Evolutionary conservation across 2,888 invertebrate genomes (phyloP), one percentile per base, ranked within the genome.

Genomic region (Odontocolon sp.): DNA sequence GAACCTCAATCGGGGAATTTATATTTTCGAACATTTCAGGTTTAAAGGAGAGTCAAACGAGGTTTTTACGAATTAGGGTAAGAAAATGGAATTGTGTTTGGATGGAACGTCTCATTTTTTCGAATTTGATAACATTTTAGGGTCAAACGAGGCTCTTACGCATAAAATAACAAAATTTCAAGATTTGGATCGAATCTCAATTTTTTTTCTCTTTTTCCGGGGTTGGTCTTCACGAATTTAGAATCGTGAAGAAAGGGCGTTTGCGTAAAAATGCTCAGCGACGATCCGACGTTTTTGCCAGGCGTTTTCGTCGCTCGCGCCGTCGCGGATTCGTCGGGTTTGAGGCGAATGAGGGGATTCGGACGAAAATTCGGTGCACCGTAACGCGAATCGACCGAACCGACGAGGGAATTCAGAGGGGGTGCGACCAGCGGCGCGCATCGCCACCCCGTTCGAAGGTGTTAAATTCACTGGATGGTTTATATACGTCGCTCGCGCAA

Each of bases 381-480:
- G 47, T 63, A 36, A 33, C 21, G 9, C 31, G 42, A 42, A 69
- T 64, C 57, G 68, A 74, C 68, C 31, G 36, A 56, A 23, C 42
- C 40, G 52, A 40, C 50, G 50, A 47, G 57, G 57, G 75, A 57
- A 63, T 36, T 52, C 52, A 23, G 33, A 45, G 36, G 45, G 59
- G 52, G 52, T 63, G 70, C 50, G 59, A 61, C 33, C 45, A 54
- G 33, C 56, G 38, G 66, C 59, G 70, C 23, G 66, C 54, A 59
- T 33, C 66, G 16, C 57, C 42, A 61, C 66, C 59, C 61, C 18
- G 54, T 47, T 76, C 83, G 86, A 85, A 87, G 86, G 87, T 87
- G 88, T 87, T 88, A 88, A 89, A 88, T 89, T 87, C 85, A 86
- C 84, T 84, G 87, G 59, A 50, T 84, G 85, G 82, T 84, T 63